Conservation (phyloP, 2,888 invertebrate genomes). For the Protonemura montana region DNA sequence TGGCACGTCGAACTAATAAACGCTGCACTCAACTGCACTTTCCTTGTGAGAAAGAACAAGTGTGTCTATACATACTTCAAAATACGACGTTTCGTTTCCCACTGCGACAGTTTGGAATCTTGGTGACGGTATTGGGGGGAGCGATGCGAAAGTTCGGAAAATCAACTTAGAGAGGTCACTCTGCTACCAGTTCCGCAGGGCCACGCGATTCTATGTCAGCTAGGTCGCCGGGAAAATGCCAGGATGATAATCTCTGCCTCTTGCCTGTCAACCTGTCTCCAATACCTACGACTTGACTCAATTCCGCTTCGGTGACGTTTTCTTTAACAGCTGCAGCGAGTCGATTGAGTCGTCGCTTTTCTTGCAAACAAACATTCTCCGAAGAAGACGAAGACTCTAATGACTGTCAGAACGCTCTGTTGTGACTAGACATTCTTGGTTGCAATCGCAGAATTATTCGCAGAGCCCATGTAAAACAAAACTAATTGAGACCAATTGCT, state of each 20-base stretch:
- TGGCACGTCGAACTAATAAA: background rate
- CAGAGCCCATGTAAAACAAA: background rate
- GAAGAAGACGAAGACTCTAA: background rate
- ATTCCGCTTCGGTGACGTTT: constrained; percentile 7
- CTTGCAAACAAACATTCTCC: background rate
- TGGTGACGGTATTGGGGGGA: background rate
- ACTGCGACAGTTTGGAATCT: background rate
- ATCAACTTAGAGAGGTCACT: constrained; percentile 7
- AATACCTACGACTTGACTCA: background rate
- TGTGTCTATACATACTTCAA: background rate
- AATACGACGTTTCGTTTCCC: background rate
- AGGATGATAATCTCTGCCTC: constrained; percentile 12
- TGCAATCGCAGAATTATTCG: background rate
- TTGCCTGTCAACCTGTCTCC: background rate
- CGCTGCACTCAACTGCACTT: background rate
- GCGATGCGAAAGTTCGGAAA: background rate
- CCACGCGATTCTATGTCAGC: background rate
- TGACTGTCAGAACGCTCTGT: background rate
- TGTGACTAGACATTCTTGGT: background rate
- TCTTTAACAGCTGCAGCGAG: background rate
- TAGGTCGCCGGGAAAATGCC: background rate
- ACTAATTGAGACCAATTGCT: too few relatives aligned
- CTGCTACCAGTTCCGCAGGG: background rate
- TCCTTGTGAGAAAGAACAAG: background rate
- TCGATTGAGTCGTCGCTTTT: background rate